Base-by-base conservation (phyloP, 2,888 invertebrate genomes). In the Frankliniella fusca region DNA sequence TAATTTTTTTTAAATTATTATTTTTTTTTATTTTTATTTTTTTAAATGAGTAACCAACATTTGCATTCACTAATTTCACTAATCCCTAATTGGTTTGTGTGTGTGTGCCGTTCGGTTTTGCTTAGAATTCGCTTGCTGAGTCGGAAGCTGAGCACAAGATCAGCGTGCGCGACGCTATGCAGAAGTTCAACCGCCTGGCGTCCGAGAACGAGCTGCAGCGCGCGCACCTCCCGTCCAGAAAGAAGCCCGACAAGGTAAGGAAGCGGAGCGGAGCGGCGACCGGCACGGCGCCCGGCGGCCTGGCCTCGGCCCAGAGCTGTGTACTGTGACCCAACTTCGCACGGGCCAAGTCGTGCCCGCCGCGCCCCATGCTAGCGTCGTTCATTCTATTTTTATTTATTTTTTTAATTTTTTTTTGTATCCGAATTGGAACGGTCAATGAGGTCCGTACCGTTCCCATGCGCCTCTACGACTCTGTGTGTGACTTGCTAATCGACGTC, bases 161-260 rank as follows among this genome's bases (percentile, higher is more conserved):
- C 84, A 97, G 96, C 86, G 97, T 98, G 15, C 96, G 95, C 87
- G 97, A 98, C 88, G 92, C 96, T 83, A 96, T 95, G 86, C 94
- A 95, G 89, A 96, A 96, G 89, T 96, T 97, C 88, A 97, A 98
- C 88, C 92, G 95, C 85, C 93, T 97, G 92, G 96, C 96, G 82
- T 96, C 95, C 0, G 95, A 96, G 86, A 90, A 90, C 82, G 91
- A 91, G 86, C 87, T 90, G 80, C 86, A 86, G 82, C 85, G 84
- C 86, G 85, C 85, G 86, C 86, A 83, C 85, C 86, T 83, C 86
- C 86, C 84, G 86, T 86, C 83, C 89, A 88, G 89, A 87, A 88
- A 91, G 89, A 91, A 91, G 85, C 90, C 90, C 83, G 91, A 91
- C 85, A 92, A 92, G 91, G 94, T 94, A 89, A 76, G 70, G 27